A percentile compares a stretch with the other conserved stretches of the same genome.
Conservation (phyloP, 2,113 vertebrate genomes). For the Takifugu bimaculatus region DNA sequence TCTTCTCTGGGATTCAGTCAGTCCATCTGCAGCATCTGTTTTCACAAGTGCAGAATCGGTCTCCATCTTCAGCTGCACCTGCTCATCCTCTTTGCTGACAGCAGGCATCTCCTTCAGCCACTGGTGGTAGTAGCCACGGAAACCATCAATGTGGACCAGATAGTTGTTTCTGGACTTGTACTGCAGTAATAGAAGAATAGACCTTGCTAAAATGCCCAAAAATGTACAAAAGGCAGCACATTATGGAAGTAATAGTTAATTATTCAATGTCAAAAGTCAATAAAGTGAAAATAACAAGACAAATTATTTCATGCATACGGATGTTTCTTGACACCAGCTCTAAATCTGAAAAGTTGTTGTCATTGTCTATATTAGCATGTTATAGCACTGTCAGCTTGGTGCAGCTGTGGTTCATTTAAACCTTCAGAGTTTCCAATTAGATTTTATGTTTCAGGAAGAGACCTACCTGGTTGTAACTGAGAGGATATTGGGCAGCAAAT, state of each 20-base stretch:
- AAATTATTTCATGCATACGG: too few relatives aligned
- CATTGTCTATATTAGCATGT: too few relatives aligned
- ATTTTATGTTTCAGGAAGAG: neutral
- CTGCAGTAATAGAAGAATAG: conserved; percentile 58
- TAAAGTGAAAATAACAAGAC: neutral
- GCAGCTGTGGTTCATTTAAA: neutral
- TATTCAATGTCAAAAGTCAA: neutral
- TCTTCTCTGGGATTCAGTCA: conserved; percentile 23
- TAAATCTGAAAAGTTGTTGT: too few relatives aligned
- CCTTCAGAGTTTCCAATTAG: neutral
- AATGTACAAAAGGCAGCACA: neutral
- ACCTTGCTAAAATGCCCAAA: neutral
- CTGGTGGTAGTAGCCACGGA: conserved; percentile 88
- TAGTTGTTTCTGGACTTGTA: conserved; percentile 87
- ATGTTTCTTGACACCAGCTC: too few relatives aligned
- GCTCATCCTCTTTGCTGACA: conserved; percentile 64
- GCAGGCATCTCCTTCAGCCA: conserved; percentile 86
- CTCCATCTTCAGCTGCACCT: conserved; percentile 7
- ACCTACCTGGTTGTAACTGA: conserved; percentile 84
- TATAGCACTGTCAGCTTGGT: too few relatives aligned
- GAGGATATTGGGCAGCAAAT: conserved; percentile 87
- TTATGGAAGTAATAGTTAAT: neutral
- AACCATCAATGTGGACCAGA: conserved; percentile 89
- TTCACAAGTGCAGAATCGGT: neutral
- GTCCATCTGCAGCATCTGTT: conserved; percentile 22